Evolutionary conservation across 1,140 invertebrate species (phyloP).

Genomic region (Scaptomyza graminum): DNA sequence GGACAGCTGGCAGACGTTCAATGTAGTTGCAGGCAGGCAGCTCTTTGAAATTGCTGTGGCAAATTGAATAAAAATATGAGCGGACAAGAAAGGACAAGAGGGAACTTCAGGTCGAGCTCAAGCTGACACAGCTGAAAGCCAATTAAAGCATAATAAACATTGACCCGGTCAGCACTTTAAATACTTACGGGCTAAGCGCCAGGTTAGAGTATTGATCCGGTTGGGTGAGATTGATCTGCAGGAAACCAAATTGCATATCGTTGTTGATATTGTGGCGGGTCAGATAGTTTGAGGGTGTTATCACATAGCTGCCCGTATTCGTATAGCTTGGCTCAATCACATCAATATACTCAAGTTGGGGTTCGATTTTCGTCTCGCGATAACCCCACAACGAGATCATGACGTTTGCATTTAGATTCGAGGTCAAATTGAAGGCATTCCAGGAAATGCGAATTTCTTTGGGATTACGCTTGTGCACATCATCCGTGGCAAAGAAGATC

Average conservation of each 20-base stretch:
- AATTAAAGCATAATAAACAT: constrained; percentile 74
- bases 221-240: constrained; percentile 95
- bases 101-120: constrained; percentile 22
- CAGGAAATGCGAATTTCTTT: constrained; percentile 90
- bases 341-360: constrained; percentile 87
- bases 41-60: constrained; percentile 60
- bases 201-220: constrained; percentile 89
- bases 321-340: constrained; percentile 86
- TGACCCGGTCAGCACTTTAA: not conserved
- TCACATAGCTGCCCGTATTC: constrained; percentile 88
- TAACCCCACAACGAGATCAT: constrained; percentile 94
- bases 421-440: constrained; percentile 93
- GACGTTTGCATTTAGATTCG: constrained; percentile 89
- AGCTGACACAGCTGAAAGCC: constrained; percentile 60
- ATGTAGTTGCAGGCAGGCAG: constrained; percentile 4
- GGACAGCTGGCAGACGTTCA: not conserved
- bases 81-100: not conserved
- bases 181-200: constrained; percentile 91
- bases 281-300: constrained; percentile 88
- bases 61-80: constrained; percentile 80
- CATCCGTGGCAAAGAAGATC: constrained; percentile 91
- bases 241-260: constrained; percentile 94
- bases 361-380: constrained; percentile 90
- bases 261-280: constrained; percentile 88
- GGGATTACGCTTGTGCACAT: constrained; percentile 89